A percentile compares a stretch with the other conserved stretches of the same genome.
These are phyloP conservation scores for Patella vulgata DNA, from an alignment of 1,140 invertebrate genomes.

Conservation along the genomic window DNA sequence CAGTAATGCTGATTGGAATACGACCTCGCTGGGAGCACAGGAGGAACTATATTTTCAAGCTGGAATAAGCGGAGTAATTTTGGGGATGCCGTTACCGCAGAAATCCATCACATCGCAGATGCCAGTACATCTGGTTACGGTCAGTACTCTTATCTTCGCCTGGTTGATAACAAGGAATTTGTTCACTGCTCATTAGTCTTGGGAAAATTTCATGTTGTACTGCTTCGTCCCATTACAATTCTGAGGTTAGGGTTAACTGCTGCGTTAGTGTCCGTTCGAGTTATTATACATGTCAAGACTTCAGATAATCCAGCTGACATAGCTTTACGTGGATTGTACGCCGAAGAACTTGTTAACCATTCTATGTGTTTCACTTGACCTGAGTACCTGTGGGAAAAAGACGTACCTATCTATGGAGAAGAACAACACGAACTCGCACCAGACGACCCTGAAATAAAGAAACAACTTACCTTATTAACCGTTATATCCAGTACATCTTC, in stretches of 20 bases:
- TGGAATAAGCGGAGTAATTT: conserved; percentile 24
- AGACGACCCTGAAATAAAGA: conserved; percentile 26
- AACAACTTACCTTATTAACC: background rate
- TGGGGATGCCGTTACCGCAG: conserved; percentile 2
- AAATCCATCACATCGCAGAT: conserved; percentile 45
- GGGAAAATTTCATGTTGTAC: conserved; percentile 33
- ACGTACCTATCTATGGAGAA: background rate
- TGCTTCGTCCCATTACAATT: conserved; percentile 21
- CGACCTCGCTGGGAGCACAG: conserved; percentile 17
- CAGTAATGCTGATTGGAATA: conserved; percentile 10
- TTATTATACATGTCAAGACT: conserved; percentile 23
- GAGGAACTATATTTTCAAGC: conserved; percentile 16
- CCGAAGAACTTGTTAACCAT: conserved; percentile 9
- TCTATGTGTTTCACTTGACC: conserved; percentile 37
- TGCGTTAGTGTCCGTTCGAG: conserved; percentile 25
- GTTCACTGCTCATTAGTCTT: conserved; percentile 35
- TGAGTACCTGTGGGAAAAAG: conserved; percentile 28
- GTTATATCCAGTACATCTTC: background rate
- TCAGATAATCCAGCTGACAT: too few species aligned
- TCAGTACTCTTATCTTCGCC: conserved; percentile 37
- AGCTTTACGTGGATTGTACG: conserved; percentile 28
- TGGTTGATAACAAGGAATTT: conserved; percentile 5
- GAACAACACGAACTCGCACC: conserved; percentile 1
- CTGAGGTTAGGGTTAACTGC: conserved; percentile 30
- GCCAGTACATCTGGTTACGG: conserved; percentile 37